Evolutionary conservation across 2,888 invertebrate species (phyloP).

Genomic region (Tetheella fluctuosa): DNA sequence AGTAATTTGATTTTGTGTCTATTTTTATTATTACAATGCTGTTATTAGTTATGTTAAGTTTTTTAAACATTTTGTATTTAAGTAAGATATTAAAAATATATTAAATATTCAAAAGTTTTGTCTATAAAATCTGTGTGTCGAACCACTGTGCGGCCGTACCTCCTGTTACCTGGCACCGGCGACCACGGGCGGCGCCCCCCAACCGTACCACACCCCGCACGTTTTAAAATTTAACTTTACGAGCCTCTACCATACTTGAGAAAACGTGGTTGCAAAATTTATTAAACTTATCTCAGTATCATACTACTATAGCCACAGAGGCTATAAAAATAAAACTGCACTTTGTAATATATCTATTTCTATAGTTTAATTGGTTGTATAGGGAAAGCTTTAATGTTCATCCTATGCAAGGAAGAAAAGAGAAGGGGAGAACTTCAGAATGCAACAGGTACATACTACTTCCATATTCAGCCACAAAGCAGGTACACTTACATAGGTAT

Average conservation of each 20-base stretch:
- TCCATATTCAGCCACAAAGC: neutral
- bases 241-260: slow-evolving; percentile 22
- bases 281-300: slow-evolving; percentile 1
- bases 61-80: no score
- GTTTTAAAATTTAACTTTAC: slow-evolving; percentile 53
- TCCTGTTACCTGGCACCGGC: slow-evolving; percentile 82
- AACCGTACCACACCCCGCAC: slow-evolving; percentile 40
- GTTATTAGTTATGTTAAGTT: no score
- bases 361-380: neutral
- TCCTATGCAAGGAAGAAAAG: neutral
- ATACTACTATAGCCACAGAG: neutral
- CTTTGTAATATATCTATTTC: no score
- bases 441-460: slow-evolving; percentile 21
- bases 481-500: no score
- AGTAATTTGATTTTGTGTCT: no score
- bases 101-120: slow-evolving; percentile 27
- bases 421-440: slow-evolving; percentile 8
- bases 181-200: slow-evolving; percentile 51
- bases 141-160: slow-evolving; percentile 71
- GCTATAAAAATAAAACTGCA: neutral
- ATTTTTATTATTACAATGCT: no score
- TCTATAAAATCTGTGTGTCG: slow-evolving; percentile 23
- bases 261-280: slow-evolving; percentile 13
- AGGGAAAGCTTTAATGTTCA: neutral
- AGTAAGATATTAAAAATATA: slow-evolving; percentile 11